These are phyloP conservation scores for Polypedilum pembai DNA, from an alignment of 1,140 invertebrate genomes.

Conservation along the genomic window DNA sequence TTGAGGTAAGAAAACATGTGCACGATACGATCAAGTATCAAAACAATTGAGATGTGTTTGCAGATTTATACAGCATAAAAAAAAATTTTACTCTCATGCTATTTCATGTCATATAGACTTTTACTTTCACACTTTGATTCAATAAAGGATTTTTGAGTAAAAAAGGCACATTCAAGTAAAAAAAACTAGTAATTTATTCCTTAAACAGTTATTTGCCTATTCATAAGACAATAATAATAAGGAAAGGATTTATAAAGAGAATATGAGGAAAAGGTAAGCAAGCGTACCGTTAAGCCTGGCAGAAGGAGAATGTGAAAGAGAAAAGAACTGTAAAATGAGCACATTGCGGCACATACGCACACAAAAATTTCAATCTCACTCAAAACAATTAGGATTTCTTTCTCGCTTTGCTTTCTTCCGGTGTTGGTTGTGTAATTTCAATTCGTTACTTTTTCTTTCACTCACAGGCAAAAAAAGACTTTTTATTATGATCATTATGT, in stretches of 20 bases:
- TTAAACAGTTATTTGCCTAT: too few species aligned
- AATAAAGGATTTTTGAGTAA: too few species aligned
- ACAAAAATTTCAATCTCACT: slow-evolving; percentile 24
- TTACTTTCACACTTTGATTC: too few species aligned
- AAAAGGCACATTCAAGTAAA: too few species aligned
- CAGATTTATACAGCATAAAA: too few species aligned
- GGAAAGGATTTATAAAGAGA: not conserved
- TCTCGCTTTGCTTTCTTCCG: slow-evolving; percentile 4
- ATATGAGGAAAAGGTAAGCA: not conserved
- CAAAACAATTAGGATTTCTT: slow-evolving; percentile 27
- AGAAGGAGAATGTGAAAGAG: slow-evolving; percentile 14
- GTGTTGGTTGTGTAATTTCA: slow-evolving; percentile 9
- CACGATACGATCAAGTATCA: not conserved
- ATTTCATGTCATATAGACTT: too few species aligned
- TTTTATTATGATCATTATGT: slow-evolving; percentile 9
- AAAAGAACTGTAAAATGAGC: slow-evolving; percentile 14
- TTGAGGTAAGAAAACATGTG: not conserved
- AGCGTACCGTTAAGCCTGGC: not conserved
- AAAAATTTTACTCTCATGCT: too few species aligned
- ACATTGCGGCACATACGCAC: not conserved
- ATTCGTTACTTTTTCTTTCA: slow-evolving; percentile 22
- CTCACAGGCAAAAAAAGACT: not conserved
- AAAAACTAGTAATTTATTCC: too few species aligned
- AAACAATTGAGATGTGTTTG: not conserved
- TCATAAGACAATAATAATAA: not conserved